Percentiles rank a stretch among this genome's conserved stretches.
Evolutionary conservation across 2,797 vertebrate genomes (phyloP).

Genomic region (Alosa sapidissima): DNA sequence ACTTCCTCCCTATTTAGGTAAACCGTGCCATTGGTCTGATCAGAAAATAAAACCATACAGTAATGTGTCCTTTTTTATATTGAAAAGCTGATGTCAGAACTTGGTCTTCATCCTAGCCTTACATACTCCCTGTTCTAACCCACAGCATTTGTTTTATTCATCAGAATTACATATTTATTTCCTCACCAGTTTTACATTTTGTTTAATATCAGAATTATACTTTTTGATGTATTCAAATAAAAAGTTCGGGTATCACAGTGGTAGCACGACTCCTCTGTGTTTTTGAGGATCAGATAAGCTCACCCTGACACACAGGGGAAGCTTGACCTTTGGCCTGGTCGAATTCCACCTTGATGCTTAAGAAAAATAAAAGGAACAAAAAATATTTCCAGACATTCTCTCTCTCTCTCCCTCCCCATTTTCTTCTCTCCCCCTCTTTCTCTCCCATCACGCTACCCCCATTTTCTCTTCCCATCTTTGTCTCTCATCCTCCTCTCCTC

Average conservation of each 20-base stretch:
- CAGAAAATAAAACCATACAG: not conserved
- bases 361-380: conserved; percentile 27
- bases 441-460: not conserved
- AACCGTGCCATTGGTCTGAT: not conserved
- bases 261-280: not conserved
- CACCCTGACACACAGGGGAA: conserved; percentile 57
- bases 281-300: not conserved
- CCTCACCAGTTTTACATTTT: conserved; percentile 16
- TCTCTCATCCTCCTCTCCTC: conserved; percentile 48
- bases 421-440: not conserved
- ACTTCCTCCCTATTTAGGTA: not conserved
- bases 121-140: not conserved
- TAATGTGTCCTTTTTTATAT: not conserved
- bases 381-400: not conserved
- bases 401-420: not conserved
- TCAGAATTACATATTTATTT: conserved; percentile 16
- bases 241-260: conserved; percentile 17
- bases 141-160: conserved; percentile 8
- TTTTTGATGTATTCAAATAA: conserved; percentile 22
- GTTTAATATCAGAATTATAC: conserved; percentile 25
- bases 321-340: conserved; percentile 72
- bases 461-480: not conserved
- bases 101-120: not conserved
- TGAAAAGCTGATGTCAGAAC: conserved; percentile 16
- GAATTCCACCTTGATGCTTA: conserved; percentile 66